Evolutionary conservation across 2,113 vertebrate species (phyloP).

Genomic region (Balaenoptera acutorostrata): DNA sequence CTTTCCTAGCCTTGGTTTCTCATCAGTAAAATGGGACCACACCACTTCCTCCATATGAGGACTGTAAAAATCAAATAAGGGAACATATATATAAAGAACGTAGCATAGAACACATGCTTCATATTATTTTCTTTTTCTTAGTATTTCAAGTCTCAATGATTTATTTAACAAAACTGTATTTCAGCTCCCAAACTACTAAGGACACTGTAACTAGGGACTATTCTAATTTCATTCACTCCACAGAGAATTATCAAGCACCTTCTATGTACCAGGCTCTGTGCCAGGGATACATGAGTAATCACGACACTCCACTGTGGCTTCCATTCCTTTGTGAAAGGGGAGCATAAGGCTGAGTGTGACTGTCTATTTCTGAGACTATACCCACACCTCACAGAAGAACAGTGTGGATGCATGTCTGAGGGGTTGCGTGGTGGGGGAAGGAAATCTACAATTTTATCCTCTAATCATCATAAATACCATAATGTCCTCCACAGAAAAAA

Average conservation of each 20-base stretch:
- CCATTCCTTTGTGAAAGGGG: neutral
- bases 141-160: neutral
- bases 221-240: neutral
- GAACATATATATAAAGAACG: neutral
- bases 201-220: neutral
- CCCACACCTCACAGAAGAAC: neutral
- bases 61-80: neutral
- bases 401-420: neutral
- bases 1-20: constrained; percentile 25
- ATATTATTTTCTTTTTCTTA: neutral
- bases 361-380: neutral
- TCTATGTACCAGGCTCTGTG: neutral
- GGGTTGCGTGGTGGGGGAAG: neutral
- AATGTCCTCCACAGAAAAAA: neutral
- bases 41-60: neutral
- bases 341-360: neutral
- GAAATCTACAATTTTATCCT: neutral
- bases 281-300: neutral
- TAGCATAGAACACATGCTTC: neutral
- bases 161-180: constrained; percentile 6
- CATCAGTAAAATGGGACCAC: constrained; percentile 13
- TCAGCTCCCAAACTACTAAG: neutral
- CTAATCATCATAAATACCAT: neutral
- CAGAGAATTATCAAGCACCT: neutral
- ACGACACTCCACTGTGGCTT: neutral